Conservation (phyloP, 2,888 invertebrate genomes). For the Lysandra bellargus region DNA sequence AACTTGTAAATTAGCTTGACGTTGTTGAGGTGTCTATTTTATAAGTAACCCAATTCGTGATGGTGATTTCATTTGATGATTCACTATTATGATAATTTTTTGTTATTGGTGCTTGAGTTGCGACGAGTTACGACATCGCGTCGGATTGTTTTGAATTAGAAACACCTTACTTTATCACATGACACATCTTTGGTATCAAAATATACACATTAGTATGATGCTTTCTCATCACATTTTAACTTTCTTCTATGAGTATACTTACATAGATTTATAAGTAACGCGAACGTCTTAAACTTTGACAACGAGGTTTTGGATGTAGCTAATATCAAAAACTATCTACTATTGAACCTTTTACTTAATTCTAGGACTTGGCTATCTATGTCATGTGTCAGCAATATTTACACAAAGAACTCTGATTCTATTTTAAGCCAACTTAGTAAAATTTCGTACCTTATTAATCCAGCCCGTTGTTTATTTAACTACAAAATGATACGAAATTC, state of each 20-base stretch:
- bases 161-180: neutral
- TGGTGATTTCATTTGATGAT: constrained; percentile 28
- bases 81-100: constrained; percentile 19
- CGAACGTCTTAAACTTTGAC: neutral
- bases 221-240: neutral
- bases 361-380: too few relatives aligned
- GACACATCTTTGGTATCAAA: neutral
- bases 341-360: too few relatives aligned
- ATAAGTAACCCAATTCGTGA: constrained; percentile 13
- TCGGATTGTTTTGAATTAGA: neutral
- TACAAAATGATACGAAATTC: neutral
- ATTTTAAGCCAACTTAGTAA: too few relatives aligned
- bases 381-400: too few relatives aligned
- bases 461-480: too few relatives aligned
- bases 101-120: neutral
- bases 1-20: constrained; percentile 29
- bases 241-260: neutral
- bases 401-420: too few relatives aligned
- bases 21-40: constrained; percentile 12
- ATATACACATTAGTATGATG: neutral
- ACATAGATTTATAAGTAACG: too few relatives aligned
- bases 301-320: neutral
- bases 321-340: too few relatives aligned
- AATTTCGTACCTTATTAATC: too few relatives aligned
- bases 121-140: neutral